phyloP scores from a whole-genome alignment of 2,888 invertebrate genomes.

The Xestia ashworthii region DNA sequence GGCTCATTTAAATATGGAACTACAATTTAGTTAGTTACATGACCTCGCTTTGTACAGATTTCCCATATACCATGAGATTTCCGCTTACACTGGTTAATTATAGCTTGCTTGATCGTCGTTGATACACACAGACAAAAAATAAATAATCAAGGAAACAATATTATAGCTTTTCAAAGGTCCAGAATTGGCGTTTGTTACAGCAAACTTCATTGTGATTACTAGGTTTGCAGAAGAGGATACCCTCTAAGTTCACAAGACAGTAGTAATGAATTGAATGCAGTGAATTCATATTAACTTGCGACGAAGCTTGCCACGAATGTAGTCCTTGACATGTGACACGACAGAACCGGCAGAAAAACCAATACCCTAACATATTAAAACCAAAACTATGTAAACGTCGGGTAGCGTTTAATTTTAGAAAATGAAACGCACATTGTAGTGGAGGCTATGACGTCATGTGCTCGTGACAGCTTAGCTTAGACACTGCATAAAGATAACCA shows the following conservation, averaged over 20 bases:
- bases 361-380: constrained; percentile 56
- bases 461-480: constrained; percentile 76
- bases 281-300: background rate
- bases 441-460: constrained; percentile 70
- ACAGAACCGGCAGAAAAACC: constrained; percentile 31
- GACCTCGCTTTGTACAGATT: too few relatives aligned
- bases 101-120: background rate
- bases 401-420: constrained; percentile 64
- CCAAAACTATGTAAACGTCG: constrained; percentile 60
- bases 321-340: background rate
- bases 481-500: background rate
- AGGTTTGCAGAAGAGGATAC: background rate
- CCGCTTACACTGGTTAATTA: background rate
- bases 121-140: background rate
- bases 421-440: constrained; percentile 72
- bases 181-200: background rate
- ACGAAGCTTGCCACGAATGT: background rate
- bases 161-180: background rate
- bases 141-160: background rate
- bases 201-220: background rate
- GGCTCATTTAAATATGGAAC: background rate
- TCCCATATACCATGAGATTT: background rate
- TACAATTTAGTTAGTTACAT: background rate
- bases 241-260: background rate
- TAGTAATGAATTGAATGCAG: background rate